Percentiles rank a stretch among this genome's conserved stretches.
Evolutionary conservation across 2,888 invertebrate species (phyloP).

Genomic region (Oxytorus armatus): DNA sequence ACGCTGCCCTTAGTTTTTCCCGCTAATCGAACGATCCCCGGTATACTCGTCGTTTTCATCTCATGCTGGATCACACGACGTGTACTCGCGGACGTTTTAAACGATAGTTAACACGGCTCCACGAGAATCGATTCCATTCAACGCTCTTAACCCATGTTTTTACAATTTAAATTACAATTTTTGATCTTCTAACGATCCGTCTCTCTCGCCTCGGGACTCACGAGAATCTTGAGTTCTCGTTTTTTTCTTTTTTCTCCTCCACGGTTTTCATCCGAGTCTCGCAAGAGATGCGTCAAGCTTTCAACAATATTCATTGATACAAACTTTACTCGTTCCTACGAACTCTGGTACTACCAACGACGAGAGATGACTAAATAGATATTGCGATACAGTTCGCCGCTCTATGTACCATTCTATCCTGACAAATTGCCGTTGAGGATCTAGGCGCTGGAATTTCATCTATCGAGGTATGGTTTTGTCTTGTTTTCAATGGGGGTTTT

Average conservation of each 20-base stretch:
- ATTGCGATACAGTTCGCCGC: too few species aligned
- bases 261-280: not conserved
- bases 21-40: slow-evolving; percentile 18
- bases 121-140: not conserved
- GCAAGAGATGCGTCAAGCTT: not conserved
- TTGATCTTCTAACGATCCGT: not conserved
- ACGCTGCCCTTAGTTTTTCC: slow-evolving; percentile 21
- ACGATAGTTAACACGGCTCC: too few species aligned
- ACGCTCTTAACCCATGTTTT: not conserved
- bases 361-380: too few species aligned
- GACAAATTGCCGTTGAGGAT: not conserved
- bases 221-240: not conserved
- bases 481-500: too few species aligned
- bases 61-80: not conserved
- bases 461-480: not conserved
- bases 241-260: not conserved
- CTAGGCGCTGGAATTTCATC: not conserved
- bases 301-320: not conserved
- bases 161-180: not conserved
- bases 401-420: not conserved
- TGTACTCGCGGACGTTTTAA: too few species aligned
- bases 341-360: too few species aligned
- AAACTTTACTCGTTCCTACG: too few species aligned
- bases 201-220: slow-evolving; percentile 37
- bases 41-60: slow-evolving; percentile 2